These are phyloP conservation scores for Phaenicophaeus curvirostris DNA, from an alignment of 2,797 vertebrate species.

Conservation along the genomic window DNA sequence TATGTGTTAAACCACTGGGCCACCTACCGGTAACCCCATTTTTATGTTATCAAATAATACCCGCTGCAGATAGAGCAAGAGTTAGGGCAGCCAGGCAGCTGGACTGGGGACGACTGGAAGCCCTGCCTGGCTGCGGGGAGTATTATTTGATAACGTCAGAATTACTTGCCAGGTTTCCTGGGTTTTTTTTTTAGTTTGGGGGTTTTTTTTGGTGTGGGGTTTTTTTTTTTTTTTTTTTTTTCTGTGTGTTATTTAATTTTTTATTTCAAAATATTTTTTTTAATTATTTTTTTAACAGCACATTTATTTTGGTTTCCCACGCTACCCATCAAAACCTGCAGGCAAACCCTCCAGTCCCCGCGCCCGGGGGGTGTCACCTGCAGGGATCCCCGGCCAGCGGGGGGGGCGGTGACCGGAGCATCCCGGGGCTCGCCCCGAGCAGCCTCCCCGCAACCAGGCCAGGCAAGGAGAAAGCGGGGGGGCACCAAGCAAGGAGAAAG, in stretches of 20 bases:
- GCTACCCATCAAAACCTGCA: background rate
- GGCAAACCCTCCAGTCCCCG: background rate
- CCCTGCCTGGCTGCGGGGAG: background rate
- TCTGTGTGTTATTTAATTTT: too few species aligned
- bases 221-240: too few species aligned
- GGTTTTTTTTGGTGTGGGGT: too few species aligned
- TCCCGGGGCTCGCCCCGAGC: background rate
- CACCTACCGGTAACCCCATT: slow-evolving; percentile 4
- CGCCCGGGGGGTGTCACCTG: background rate
- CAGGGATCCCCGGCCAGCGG: background rate
- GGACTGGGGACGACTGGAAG: too few species aligned
- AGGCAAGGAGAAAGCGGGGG: background rate
- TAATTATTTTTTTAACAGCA: accelerated
- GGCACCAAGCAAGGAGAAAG: too few species aligned
- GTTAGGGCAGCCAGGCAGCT: background rate
- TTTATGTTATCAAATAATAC: accelerated
- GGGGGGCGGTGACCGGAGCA: background rate
- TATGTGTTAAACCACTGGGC: background rate
- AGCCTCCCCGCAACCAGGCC: background rate
- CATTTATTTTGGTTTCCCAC: background rate
- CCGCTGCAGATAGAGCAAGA: background rate
- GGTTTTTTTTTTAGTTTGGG: too few species aligned
- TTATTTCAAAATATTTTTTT: too few species aligned
- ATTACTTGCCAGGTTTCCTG: background rate
- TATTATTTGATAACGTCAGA: background rate